Percentiles rank a stretch among this genome's conserved stretches.
Evolutionary conservation across 2,888 invertebrate genomes (phyloP).

Genomic region (Drosophila trichaetosa): DNA sequence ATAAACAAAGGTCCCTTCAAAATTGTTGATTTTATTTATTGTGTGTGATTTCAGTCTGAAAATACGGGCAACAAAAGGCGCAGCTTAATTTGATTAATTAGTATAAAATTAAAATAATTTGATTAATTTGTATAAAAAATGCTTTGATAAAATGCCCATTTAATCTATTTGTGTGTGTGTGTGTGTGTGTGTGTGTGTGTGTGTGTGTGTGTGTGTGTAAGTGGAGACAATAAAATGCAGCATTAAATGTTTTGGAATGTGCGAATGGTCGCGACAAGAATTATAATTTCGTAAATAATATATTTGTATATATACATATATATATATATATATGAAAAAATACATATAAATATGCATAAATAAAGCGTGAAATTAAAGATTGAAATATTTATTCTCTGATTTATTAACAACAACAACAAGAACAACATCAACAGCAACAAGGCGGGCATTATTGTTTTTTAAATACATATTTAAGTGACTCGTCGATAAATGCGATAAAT

Average conservation of each 20-base stretch:
- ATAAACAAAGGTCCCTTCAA: conserved; percentile 13
- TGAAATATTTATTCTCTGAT: conserved; percentile 73
- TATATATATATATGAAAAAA: no score
- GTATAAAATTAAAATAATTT: conserved; percentile 39
- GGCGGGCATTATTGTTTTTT: conserved; percentile 67
- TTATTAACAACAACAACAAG: conserved; percentile 52
- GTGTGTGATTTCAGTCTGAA: conserved; percentile 26
- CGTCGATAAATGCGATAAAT: conserved; percentile 72
- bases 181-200: conserved; percentile 4
- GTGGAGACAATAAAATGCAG: conserved; percentile 37
- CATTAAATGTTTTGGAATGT: conserved; percentile 70
- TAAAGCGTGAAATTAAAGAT: conserved; percentile 67
- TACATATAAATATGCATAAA: not conserved
- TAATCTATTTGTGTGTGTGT: conserved; percentile 25
- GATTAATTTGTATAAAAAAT: conserved; percentile 49
- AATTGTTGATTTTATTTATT: conserved; percentile 15
- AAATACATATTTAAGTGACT: conserved; percentile 76
- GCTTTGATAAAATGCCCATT: conserved; percentile 58
- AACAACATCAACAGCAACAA: conserved; percentile 1
- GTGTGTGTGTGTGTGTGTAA: conserved; percentile 2
- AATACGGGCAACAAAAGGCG: conserved; percentile 65
- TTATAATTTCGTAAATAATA: conserved; percentile 52
- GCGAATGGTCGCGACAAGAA: conserved; percentile 67
- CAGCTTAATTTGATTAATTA: conserved; percentile 79
- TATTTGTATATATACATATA: not conserved